Base-by-base conservation (phyloP, 2,113 vertebrate species). In the Myxocyprinus asiaticus region DNA sequence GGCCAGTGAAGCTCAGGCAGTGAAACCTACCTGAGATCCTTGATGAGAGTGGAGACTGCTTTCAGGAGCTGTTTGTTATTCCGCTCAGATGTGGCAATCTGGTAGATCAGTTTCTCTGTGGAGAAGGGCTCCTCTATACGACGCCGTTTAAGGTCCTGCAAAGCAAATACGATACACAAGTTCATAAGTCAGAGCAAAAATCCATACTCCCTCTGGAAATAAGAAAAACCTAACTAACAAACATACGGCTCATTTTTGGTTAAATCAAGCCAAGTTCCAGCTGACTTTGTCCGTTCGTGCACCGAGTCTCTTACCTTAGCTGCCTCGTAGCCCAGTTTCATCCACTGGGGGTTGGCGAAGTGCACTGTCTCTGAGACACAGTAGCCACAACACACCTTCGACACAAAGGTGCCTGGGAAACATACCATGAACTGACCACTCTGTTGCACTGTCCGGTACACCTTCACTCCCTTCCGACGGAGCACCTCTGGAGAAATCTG, bases 281-380 rank as follows among this genome's bases (percentile, higher is more conserved):
- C 50, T 70, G 67, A 33, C 50, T 70, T 55, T 70, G 51, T 71
- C 68, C 14, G 8, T 43, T 53, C 53, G 0, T 4, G 68, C 33
- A 9, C n/a, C 59, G 22, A 78, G 76, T 70, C 43, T 61, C 85
- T 85, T 87, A 96, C 95, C 95, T 95, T 95, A 88, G 95, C 95
- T 65, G 95, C 95, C 93, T 94, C 93, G 77, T 94, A 95, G 79
- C 95, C 95, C 93, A 94, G 94, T 56, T 93, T 95, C 78, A 95
- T 94, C 95, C 95, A 96, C 93, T 96, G 94, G 90, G 93, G 94
- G 91, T 94, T 95, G 90, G 94, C 95, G 86, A 96, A 96, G 94
- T 96, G 95, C 91, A 96, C 94, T 4, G 95, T 95, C 91, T 96
- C 95, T 3, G 95, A 96, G 84, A 96, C 95, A 73, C 94, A 96